Conservation (phyloP, 1,140 invertebrate genomes). For the Hormaphis cornu region DNA sequence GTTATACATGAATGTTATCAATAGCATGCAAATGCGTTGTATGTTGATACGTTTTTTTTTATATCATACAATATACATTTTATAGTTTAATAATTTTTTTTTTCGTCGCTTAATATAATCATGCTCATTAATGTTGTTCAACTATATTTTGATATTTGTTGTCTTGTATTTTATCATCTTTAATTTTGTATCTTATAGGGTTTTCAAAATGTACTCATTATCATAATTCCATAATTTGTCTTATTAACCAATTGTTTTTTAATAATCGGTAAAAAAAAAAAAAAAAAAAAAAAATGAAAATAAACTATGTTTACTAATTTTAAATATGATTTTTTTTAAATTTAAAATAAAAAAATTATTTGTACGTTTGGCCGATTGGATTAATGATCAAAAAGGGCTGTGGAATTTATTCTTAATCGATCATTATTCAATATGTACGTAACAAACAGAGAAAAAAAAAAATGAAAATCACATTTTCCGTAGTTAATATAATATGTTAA, state of each 20-base stretch:
- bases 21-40: neutral
- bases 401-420: conserved; percentile 17
- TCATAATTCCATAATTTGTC: too few species aligned
- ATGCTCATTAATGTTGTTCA: conserved; percentile 8
- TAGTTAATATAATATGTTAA: neutral
- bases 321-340: neutral
- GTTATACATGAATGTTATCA: neutral
- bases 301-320: neutral
- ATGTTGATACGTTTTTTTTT: neutral
- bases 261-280: too few species aligned
- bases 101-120: neutral
- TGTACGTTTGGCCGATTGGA: neutral
- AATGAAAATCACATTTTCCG: too few species aligned
- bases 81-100: neutral
- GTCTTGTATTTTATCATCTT: neutral
- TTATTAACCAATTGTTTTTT: neutral
- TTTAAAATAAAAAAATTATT: neutral
- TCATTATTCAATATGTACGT: neutral
- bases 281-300: neutral
- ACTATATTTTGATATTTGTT: neutral
- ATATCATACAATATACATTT: too few species aligned
- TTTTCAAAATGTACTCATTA: too few species aligned
- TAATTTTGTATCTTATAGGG: too few species aligned
- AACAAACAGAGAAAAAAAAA: neutral
- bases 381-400: conserved; percentile 19